These are phyloP conservation scores for Phrynosoma platyrhinos DNA, from an alignment of 2,113 vertebrate genomes.

Conservation along the genomic window DNA sequence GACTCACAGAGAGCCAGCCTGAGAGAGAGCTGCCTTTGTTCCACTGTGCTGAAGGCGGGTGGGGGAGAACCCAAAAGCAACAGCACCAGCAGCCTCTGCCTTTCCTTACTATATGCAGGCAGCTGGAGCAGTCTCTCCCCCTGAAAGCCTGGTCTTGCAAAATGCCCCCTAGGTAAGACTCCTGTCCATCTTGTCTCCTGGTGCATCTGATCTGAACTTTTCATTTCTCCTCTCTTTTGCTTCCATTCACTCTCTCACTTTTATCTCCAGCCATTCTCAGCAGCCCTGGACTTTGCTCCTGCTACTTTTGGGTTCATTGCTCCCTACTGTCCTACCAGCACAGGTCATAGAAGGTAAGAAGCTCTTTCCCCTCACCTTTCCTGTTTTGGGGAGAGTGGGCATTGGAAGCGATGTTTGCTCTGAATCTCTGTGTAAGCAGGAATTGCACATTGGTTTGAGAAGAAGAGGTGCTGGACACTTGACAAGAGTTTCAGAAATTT, in stretches of 20 bases:
- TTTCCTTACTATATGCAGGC: constrained; percentile 52
- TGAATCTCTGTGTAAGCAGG: neutral
- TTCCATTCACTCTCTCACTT: fast-evolving
- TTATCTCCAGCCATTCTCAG: constrained; percentile 61
- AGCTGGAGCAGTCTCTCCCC: constrained; percentile 16
- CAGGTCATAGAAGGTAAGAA: constrained; percentile 77
- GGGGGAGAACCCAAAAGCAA: constrained; percentile 52
- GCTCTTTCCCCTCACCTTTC: neutral
- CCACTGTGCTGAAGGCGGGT: constrained; percentile 65
- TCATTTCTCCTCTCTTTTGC: constrained; percentile 26
- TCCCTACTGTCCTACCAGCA: constrained; percentile 54
- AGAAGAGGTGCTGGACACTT: neutral
- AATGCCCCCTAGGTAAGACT: constrained; percentile 72
- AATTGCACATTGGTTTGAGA: neutral
- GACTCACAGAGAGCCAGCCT: constrained; percentile 72
- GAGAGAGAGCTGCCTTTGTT: constrained; percentile 76
- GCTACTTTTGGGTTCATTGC: constrained; percentile 59
- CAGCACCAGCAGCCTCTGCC: constrained; percentile 46
- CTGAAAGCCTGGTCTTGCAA: constrained; percentile 53
- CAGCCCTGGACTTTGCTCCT: constrained; percentile 62
- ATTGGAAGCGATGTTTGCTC: constrained; percentile 27
- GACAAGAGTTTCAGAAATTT: constrained; percentile 1
- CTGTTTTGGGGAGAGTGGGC: neutral
- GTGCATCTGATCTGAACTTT: neutral
- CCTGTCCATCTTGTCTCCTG: neutral